Percentiles rank a stretch among this genome's conserved stretches.
phyloP scores from a whole-genome alignment of 2,113 vertebrate species.

The Crotophaga sulcirostris region DNA sequence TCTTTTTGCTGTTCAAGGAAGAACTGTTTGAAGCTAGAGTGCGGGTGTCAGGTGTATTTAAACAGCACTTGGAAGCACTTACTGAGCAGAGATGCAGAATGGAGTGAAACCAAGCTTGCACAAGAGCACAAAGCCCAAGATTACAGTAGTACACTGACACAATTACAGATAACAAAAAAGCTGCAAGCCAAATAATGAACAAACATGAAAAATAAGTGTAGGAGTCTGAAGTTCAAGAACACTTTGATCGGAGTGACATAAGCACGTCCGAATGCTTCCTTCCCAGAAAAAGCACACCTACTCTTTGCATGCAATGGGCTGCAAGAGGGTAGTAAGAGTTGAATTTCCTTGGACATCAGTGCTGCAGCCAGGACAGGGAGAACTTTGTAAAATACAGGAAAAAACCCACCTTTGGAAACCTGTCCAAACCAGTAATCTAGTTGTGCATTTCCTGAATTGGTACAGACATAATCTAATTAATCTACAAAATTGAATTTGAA shows the following conservation, averaged over 20 bases:
- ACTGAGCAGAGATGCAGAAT: not conserved
- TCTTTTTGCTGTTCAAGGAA: not conserved
- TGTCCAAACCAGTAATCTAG: not conserved
- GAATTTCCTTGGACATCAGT: not conserved
- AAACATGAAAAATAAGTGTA: not conserved
- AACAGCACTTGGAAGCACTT: not conserved
- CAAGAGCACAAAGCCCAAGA: not conserved
- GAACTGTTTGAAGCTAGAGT: not conserved
- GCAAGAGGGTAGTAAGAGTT: not conserved
- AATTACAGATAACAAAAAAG: not conserved
- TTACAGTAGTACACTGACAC: not conserved
- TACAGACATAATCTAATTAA: constrained; percentile 49
- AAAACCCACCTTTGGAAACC: not conserved
- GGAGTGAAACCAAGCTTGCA: not conserved
- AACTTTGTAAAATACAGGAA: not conserved
- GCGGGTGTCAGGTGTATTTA: not conserved
- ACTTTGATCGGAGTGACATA: not conserved
- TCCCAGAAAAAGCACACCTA: not conserved
- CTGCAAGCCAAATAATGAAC: not conserved
- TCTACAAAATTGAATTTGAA: constrained; percentile 36
- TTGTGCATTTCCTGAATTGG: not conserved
- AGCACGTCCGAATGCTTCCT: not conserved
- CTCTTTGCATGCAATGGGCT: accelerated
- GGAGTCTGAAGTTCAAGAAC: not conserved
- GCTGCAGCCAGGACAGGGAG: not conserved